Conservation (phyloP, 2,113 vertebrate genomes). For the Pagrus major region DNA sequence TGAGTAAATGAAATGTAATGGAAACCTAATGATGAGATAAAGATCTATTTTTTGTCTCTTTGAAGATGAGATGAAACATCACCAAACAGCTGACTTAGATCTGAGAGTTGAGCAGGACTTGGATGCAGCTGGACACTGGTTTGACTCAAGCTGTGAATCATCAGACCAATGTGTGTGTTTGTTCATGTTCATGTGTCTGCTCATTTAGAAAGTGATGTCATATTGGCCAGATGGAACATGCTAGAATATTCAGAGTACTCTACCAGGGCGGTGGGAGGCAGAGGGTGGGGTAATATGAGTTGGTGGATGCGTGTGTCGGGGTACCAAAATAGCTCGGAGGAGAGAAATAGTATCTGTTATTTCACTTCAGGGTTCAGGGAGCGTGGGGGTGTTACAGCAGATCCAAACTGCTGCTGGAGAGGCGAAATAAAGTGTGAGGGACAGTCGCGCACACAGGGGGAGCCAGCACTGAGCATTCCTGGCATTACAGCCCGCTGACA, state of each 20-base stretch:
- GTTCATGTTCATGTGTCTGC: conserved; percentile 5
- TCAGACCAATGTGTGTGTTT: conserved; percentile 19
- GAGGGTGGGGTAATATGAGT: conserved; percentile 34
- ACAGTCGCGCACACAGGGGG: conserved; percentile 60
- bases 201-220: conserved; percentile 73
- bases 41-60: not conserved
- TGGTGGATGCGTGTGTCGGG: conserved; percentile 16
- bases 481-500: conserved; percentile 85
- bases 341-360: conserved; percentile 73
- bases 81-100: not conserved
- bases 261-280: conserved; percentile 8
- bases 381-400: conserved; percentile 47
- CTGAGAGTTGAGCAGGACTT: conserved; percentile 8
- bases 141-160: conserved; percentile 53
- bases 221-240: conserved; percentile 58
- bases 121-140: conserved; percentile 36
- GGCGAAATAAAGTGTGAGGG: conserved; percentile 63
- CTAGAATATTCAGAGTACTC: conserved; percentile 55
- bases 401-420: conserved; percentile 52
- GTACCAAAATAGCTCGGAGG: conserved; percentile 70
- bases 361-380: conserved; percentile 66
- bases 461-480: conserved; percentile 82
- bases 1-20: not conserved
- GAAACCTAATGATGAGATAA: not conserved
- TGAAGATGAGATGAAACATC: not conserved